Percentiles rank a stretch among this genome's conserved stretches.
phyloP scores from a whole-genome alignment of 1,140 invertebrate genomes.

The Trachymyrmex cornetzi region DNA sequence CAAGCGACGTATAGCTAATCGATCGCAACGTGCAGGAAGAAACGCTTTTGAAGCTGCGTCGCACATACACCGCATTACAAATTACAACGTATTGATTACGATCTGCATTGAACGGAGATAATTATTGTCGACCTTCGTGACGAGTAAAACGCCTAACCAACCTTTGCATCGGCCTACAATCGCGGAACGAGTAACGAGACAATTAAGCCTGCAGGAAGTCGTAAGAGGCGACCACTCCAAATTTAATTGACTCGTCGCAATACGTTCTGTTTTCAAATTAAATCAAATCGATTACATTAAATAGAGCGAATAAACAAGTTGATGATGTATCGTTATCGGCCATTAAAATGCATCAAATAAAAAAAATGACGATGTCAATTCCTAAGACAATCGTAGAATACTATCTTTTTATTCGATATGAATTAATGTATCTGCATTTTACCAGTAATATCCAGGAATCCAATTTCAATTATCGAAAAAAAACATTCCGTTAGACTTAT shows the following conservation, averaged over 20 bases:
- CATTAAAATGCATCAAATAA: not conserved
- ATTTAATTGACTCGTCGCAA: slow-evolving; percentile 75
- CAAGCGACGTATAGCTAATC: slow-evolving; percentile 24
- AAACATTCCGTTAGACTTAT: not conserved
- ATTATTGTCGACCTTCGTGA: slow-evolving; percentile 70
- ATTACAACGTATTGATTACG: slow-evolving; percentile 68
- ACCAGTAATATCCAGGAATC: not conserved
- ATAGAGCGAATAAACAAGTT: not conserved
- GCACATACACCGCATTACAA: slow-evolving; percentile 56
- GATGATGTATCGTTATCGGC: not conserved
- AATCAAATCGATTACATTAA: slow-evolving; percentile 53
- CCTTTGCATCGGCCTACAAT: slow-evolving; percentile 56
- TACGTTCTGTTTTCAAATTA: slow-evolving; percentile 60
- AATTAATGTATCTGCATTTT: not conserved
- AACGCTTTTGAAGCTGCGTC: slow-evolving; percentile 24
- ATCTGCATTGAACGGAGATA: slow-evolving; percentile 54
- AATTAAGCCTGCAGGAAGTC: slow-evolving; percentile 75
- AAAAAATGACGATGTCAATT: not conserved
- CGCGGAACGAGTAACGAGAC: slow-evolving; percentile 70
- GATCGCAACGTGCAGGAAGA: slow-evolving; percentile 23
- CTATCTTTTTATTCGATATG: not conserved
- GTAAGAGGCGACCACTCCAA: slow-evolving; percentile 72
- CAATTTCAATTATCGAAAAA: not conserved
- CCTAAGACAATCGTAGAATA: not conserved
- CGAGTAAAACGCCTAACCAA: slow-evolving; percentile 66